Evolutionary conservation across 2,797 vertebrate genomes (phyloP).

Genomic region (Emys orbicularis): DNA sequence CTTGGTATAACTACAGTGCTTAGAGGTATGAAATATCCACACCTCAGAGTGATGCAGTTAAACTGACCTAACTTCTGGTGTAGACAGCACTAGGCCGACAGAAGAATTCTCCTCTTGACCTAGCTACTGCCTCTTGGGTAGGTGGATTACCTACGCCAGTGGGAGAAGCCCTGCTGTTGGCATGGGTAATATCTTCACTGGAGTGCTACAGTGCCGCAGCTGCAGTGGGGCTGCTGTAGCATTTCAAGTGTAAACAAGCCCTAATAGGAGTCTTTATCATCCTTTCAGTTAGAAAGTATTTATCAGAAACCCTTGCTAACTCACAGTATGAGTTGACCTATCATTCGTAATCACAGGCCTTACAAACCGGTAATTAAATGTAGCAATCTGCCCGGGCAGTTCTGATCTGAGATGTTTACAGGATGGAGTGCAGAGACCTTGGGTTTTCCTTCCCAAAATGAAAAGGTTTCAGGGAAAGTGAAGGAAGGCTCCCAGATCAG

Average conservation of each 20-base stretch:
- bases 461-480: constrained; percentile 52
- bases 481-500: constrained; percentile 13
- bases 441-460: constrained; percentile 36
- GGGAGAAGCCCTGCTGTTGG: neutral
- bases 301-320: constrained; percentile 81
- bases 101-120: neutral
- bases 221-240: neutral
- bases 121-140: neutral
- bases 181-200: neutral
- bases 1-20: neutral
- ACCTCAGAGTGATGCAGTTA: too few relatives aligned
- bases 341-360: constrained; percentile 75
- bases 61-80: neutral
- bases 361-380: constrained; percentile 80
- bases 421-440: constrained; percentile 15
- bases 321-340: constrained; percentile 78
- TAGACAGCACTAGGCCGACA: neutral
- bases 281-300: constrained; percentile 80
- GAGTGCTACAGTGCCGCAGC: neutral
- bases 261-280: constrained; percentile 78
- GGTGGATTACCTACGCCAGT: neutral
- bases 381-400: constrained; percentile 74
- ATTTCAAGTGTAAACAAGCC: neutral
- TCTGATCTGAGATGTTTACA: constrained; percentile 57
- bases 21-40: neutral